Evolutionary conservation across 2,113 vertebrate genomes (phyloP), one percentile per base, ranked within the genome.

Genomic region (Epinephelus fuscoguttatus): DNA sequence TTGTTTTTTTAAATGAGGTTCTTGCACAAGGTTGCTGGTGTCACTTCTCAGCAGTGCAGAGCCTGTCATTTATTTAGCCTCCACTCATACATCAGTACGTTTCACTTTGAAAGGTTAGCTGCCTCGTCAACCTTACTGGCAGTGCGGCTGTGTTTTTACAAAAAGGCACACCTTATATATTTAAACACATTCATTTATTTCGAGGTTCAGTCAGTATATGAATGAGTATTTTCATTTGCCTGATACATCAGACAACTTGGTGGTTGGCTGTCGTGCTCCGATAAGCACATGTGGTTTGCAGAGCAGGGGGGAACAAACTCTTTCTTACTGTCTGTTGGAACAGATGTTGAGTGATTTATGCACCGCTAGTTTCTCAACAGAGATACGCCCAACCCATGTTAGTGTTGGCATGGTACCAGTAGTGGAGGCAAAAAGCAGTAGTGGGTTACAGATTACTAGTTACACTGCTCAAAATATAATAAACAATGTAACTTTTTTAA

Each of bases 271-370:
- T 50, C 53, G 6, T 15, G 73, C 80, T 76, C 81, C 57, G 79
- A 25, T 75, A 69, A 63, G 42, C 75, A 47, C 66, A 52, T 30
- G 76, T 70, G 82, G 55, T 76, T 85, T 70, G 66, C 57, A 23
- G 49, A 69, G 64, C 75, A 14, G 57, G 67, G 27, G 75, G 45
- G 19, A 50, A 40, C n/a, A 11, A n/a, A 76, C 63, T 75, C 40
- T 62, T 49, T 30, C 53, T 73, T 45, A 17, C 61, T 84, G 78
- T 73, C 70, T 71, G 75, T 50, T 80, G 71, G 61, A 77, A 3
- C 87, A 92, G 88, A 91, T 88, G 89, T 75, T 80, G 30, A 83
- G 60, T 73, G 53, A 88, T 74, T 72, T 59, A 78, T 70, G 76
- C 64, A 85, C 81, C 23, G 47, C n/a, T 27, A 37, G n/a, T 67